Base-by-base conservation (phyloP, 2,888 invertebrate genomes). In the Eilema caniola region DNA sequence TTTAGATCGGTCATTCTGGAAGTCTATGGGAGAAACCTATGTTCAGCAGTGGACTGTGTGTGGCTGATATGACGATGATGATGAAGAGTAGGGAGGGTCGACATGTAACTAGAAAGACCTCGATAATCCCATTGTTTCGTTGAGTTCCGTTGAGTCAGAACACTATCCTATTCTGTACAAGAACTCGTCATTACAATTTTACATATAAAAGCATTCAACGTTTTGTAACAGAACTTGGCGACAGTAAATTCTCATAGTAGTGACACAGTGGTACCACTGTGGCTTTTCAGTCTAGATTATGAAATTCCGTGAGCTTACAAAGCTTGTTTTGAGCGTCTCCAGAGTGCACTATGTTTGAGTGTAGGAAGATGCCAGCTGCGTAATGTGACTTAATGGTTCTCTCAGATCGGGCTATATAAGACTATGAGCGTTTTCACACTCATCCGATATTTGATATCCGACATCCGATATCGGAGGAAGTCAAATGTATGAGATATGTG, bases 261-360 rank as follows among this genome's bases (percentile, higher is more conserved):
- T 66, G 67, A 62, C 23, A 64, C 33, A 75, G 80, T 82, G 79
- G 76, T 75, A 80, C 62, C 23, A 24, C n/a, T 37, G 5, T 28
- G 31, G 24, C 20, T 67, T 77, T 77, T 72, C 70, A 77, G 71
- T 31, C 33, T 67, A 66, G 71, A 79, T 79, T 83, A 82, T 77
- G 66, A 82, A 74, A 77, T 82, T 73, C 68, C 65, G 62, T 69
- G 76, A 77, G 78, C 70, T 85, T 78, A 77, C 76, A 74, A 77
- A 80, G 77, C 77, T 83, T 79, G 74, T 79, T 80, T 75, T 71
- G 73, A 66, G 56, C 67, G 79, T 80, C 85, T 79, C 86, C 33
- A n/a, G 81, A 76, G 82, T 77, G 77, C 81, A 76, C 62, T 82
- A 76, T 65, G 71, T 83, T 79, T 70, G 68, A 63, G 75, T 75